Percentiles rank a stretch among this genome's conserved stretches.
Evolutionary conservation across 1,140 invertebrate species (phyloP).

Genomic region (Pseudomyrmex dendroicus): DNA sequence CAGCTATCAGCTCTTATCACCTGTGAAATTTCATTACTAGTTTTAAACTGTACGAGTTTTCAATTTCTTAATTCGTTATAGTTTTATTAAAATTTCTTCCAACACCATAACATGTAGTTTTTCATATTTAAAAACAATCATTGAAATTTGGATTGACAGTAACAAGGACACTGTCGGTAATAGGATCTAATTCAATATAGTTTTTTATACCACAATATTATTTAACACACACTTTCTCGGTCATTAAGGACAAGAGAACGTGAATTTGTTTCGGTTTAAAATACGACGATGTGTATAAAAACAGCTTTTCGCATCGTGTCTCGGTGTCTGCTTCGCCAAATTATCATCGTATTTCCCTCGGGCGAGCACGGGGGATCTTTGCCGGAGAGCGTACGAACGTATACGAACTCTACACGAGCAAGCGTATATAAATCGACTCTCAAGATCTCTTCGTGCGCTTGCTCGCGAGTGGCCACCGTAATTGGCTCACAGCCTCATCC

Average conservation of each 20-base stretch:
- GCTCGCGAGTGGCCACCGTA: slow-evolving; percentile 45
- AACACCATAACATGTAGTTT: too few relatives aligned
- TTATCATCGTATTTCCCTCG: slow-evolving; percentile 37
- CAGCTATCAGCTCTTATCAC: too few relatives aligned
- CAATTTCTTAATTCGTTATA: too few relatives aligned
- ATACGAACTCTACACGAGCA: slow-evolving; percentile 9
- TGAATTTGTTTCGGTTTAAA: slow-evolving; percentile 14
- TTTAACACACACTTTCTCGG: background rate
- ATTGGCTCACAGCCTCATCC: slow-evolving; percentile 61
- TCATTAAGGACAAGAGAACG: too few relatives aligned
- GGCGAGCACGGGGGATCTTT: background rate
- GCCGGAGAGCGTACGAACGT: background rate
- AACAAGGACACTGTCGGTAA: too few relatives aligned
- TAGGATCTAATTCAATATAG: too few relatives aligned
- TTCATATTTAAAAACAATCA: too few relatives aligned
- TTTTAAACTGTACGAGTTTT: too few relatives aligned
- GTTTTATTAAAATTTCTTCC: too few relatives aligned
- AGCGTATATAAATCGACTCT: slow-evolving; percentile 62
- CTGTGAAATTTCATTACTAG: too few relatives aligned
- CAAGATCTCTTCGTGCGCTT: slow-evolving; percentile 41
- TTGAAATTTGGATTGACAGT: too few relatives aligned
- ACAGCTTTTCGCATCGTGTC: background rate
- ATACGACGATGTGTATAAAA: slow-evolving; percentile 4
- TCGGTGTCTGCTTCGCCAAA: background rate
- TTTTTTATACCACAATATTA: background rate